Base-by-base conservation (phyloP, 2,888 invertebrate species). In the Tridacna crocea region DNA sequence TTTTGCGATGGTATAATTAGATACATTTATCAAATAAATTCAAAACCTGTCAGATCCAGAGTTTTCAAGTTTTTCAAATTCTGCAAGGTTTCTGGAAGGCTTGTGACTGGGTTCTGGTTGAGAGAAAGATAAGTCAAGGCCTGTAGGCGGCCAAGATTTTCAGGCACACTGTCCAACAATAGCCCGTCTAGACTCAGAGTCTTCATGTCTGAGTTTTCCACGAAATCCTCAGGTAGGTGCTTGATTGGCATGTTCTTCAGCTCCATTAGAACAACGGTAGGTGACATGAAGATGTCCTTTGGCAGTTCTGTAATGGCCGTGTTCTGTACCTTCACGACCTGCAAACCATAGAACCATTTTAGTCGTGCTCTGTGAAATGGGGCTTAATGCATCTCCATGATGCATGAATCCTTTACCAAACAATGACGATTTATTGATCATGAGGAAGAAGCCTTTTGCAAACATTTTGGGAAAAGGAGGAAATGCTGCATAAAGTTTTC, bases 81-180 rank as follows among this genome's bases (percentile, higher is more conserved):
- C 22, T 66, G 76, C 15, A 94, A 85, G 61, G 87, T 85, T 36
- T 90, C 89, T 36, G 93, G 93, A 24, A 94, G 80, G 48, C 77
- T 77, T 27, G 82, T 88, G 27, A 94, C 82, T 4, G 88, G 90
- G 77, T 93, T 93, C 84, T 90, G 87, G 75, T 88, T 88, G 36
- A 94, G 77, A 66, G 88, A 83, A 11, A 94, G 84, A 13, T 84
- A 66, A 24, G 85, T 70, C 27, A 93, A 82, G 22, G 88, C 83
- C 11, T 78, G 60, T n/a, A 92, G 83, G 19, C 80, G 72, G 26
- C 91, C 84, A 15, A 94, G 77, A 55, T 90, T 87, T 2, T 80
- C 75, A 3, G 93, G 93, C 6, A 93, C 36, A 11, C 81, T 79
- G 12, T 79, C 80, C 51, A 94, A 78, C 63, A 85, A 88, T 66